These are phyloP conservation scores for Pituophis catenifer DNA, from an alignment of 2,113 vertebrate species.

Conservation along the genomic window DNA sequence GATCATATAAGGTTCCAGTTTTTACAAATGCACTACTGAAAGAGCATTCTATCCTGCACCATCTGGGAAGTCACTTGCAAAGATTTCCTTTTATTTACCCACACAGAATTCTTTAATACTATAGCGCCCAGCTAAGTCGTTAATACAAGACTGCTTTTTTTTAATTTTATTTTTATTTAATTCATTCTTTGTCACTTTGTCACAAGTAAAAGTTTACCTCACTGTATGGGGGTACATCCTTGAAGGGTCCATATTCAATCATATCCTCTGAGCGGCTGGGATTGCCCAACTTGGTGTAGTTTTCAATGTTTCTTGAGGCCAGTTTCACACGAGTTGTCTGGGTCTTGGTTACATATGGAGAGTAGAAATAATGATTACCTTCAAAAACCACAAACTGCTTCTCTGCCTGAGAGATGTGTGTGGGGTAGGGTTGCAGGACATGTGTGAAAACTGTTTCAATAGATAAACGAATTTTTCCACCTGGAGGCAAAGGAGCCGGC, in stretches of 20 bases:
- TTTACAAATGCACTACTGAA: not conserved
- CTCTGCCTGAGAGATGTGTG: constrained; percentile 92
- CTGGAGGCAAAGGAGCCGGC: constrained; percentile 77
- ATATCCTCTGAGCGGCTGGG: constrained; percentile 86
- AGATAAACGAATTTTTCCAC: constrained; percentile 80
- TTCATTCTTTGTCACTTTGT: not conserved
- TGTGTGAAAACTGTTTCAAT: constrained; percentile 90
- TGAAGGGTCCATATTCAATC: constrained; percentile 94
- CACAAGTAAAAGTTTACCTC: constrained; percentile 72
- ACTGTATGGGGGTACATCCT: constrained; percentile 83
- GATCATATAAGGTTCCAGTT: not conserved
- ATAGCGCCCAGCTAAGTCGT: not conserved
- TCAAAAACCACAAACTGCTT: constrained; percentile 96
- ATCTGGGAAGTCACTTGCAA: not conserved
- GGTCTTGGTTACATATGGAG: constrained; percentile 85
- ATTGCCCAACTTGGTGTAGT: constrained; percentile 92
- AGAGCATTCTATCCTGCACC: too few relatives aligned
- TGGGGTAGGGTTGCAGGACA: constrained; percentile 89
- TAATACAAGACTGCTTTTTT: not conserved
- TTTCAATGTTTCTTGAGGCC: constrained; percentile 91
- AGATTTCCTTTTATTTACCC: not conserved
- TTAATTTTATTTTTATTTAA: not conserved
- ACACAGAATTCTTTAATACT: not conserved
- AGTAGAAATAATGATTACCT: constrained; percentile 95
- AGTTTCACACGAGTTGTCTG: constrained; percentile 89